Evolutionary conservation across 1,140 invertebrate species (phyloP).

Genomic region (Drosophila ercepeae): DNA sequence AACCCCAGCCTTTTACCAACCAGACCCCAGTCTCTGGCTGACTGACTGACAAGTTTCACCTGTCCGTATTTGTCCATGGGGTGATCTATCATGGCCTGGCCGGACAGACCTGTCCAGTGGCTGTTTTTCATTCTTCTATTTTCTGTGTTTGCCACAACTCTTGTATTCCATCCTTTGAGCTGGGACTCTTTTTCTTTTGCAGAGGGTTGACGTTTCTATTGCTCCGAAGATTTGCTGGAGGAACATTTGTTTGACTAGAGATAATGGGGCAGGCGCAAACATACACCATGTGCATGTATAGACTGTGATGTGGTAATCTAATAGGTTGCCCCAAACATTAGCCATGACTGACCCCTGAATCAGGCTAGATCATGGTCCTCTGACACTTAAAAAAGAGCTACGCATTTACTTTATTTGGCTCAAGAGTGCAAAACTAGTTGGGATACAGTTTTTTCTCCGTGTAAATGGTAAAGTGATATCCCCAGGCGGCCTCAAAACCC

Average conservation of each 20-base stretch:
- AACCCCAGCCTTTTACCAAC: constrained; percentile 13
- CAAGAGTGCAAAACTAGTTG: neutral
- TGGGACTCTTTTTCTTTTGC: constrained; percentile 18
- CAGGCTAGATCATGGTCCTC: constrained; percentile 20
- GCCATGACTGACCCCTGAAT: constrained; percentile 51
- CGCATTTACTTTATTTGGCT: neutral
- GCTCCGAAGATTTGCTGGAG: constrained; percentile 46
- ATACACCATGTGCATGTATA: constrained; percentile 19
- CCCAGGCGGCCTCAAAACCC: constrained; percentile 53
- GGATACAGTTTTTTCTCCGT: constrained; percentile 4
- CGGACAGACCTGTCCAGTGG: constrained; percentile 45
- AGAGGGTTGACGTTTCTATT: constrained; percentile 60
- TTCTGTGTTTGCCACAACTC: constrained; percentile 14
- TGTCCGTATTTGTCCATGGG: constrained; percentile 79
- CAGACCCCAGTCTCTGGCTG: constrained; percentile 16
- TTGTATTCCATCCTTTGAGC: neutral
- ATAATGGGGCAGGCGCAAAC: constrained; percentile 59
- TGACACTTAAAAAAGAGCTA: neutral
- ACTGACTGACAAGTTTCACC: constrained; percentile 80
- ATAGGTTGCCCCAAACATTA: constrained; percentile 51
- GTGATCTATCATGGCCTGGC: constrained; percentile 70
- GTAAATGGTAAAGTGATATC: constrained; percentile 59
- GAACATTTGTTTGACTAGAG: constrained; percentile 78
- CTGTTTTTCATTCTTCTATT: constrained; percentile 35
- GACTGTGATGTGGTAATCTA: constrained; percentile 58